Evolutionary conservation across 2,113 vertebrate species (phyloP).

Genomic region (Psilopogon haemacephalus): DNA sequence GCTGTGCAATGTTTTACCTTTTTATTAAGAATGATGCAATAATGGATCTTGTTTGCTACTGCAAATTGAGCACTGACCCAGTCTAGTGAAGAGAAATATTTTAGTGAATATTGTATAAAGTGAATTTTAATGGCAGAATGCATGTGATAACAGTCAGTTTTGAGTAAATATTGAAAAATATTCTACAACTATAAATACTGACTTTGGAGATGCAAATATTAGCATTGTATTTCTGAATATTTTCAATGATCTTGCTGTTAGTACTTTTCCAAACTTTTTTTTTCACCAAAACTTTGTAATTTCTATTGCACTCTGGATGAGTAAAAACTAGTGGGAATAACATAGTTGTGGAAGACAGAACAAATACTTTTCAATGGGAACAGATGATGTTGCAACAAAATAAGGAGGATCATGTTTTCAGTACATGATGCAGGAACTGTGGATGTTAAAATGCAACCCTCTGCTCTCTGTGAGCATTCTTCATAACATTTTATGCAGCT

Average conservation of each 20-base stretch:
- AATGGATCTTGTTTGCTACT: neutral
- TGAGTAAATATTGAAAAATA: conserved; percentile 48
- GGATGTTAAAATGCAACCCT: neutral
- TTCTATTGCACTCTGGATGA: neutral
- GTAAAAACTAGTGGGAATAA: neutral
- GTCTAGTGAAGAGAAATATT: neutral
- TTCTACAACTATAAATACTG: neutral
- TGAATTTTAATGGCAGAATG: conserved; percentile 29
- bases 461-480: neutral
- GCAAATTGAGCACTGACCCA: neutral
- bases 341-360: neutral
- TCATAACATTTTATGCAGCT: neutral
- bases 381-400: neutral
- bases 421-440: neutral
- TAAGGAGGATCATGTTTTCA: neutral
- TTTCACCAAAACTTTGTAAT: neutral
- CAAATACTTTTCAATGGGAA: neutral
- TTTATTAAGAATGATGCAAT: neutral
- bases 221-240: neutral
- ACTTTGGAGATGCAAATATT: conserved; percentile 42
- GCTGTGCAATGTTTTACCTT: neutral
- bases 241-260: conserved; percentile 9
- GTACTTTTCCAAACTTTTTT: neutral
- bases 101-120: conserved; percentile 53
- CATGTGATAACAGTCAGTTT: neutral